phyloP scores from a whole-genome alignment of 2,888 invertebrate genomes.

The Tyria jacobaeae region DNA sequence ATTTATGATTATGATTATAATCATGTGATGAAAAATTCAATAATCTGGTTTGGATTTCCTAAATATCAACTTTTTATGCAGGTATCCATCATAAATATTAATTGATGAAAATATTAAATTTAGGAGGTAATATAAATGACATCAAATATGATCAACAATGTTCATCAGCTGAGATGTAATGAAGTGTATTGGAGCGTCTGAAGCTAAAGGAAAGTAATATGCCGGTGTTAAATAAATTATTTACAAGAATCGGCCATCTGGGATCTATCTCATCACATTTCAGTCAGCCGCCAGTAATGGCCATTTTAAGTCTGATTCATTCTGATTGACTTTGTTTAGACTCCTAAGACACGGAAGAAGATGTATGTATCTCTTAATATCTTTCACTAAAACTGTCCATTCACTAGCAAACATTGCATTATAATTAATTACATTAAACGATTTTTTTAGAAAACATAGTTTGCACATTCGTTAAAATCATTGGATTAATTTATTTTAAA shows the following conservation, averaged over 20 bases:
- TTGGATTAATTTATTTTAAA: no score
- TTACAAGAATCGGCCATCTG: neutral
- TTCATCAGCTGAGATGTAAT: neutral
- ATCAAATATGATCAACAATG: no score
- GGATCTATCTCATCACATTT: neutral
- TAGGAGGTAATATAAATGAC: no score
- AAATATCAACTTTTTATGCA: no score
- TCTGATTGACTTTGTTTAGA: constrained; percentile 1
- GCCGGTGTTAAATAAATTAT: neutral
- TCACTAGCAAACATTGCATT: neutral
- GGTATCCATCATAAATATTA: no score
- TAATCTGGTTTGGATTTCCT: no score
- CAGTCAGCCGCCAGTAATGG: constrained; percentile 1
- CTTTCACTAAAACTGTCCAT: neutral
- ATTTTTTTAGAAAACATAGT: neutral
- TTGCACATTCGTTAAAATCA: neutral
- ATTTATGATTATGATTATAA: no score
- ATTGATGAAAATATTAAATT: no score
- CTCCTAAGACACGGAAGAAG: neutral
- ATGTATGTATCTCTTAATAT: neutral
- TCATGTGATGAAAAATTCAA: no score
- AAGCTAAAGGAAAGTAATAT: neutral
- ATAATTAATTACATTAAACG: no score
- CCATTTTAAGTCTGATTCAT: neutral
- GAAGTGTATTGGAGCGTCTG: neutral